A percentile compares a stretch with the other conserved stretches of the same genome.
phyloP scores from a whole-genome alignment of 2,888 invertebrate genomes.

The Galerucella nymphaeae region DNA sequence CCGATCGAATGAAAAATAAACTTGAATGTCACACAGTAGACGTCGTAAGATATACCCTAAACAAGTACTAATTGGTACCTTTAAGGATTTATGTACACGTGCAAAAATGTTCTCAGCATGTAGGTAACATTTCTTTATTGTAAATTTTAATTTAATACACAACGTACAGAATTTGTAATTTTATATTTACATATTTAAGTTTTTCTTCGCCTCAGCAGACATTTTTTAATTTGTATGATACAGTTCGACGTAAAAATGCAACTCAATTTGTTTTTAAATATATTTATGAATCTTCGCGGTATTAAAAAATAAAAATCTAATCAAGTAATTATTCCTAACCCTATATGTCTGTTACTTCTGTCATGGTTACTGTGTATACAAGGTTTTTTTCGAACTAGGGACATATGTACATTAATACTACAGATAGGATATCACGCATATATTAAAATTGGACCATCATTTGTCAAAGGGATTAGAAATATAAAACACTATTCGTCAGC shows the following conservation, averaged over 20 bases:
- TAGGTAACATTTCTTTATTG: neutral
- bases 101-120: neutral
- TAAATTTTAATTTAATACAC: neutral
- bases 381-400: too few relatives aligned
- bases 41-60: neutral
- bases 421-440: too few relatives aligned
- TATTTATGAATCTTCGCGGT: neutral
- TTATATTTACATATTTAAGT: neutral
- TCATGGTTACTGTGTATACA: too few relatives aligned
- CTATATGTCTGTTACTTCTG: too few relatives aligned
- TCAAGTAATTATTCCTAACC: too few relatives aligned
- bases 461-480: too few relatives aligned
- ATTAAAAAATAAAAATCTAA: too few relatives aligned
- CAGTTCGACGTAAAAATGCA: neutral
- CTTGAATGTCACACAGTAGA: neutral
- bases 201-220: neutral
- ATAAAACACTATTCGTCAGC: too few relatives aligned
- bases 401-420: too few relatives aligned
- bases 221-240: neutral
- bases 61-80: neutral
- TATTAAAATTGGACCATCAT: too few relatives aligned
- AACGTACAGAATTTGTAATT: neutral
- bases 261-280: neutral
- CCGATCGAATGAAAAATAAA: neutral
- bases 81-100: neutral